Evolutionary conservation across 2,797 vertebrate species (phyloP).

Genomic region (Perdix hodgsoniae): DNA sequence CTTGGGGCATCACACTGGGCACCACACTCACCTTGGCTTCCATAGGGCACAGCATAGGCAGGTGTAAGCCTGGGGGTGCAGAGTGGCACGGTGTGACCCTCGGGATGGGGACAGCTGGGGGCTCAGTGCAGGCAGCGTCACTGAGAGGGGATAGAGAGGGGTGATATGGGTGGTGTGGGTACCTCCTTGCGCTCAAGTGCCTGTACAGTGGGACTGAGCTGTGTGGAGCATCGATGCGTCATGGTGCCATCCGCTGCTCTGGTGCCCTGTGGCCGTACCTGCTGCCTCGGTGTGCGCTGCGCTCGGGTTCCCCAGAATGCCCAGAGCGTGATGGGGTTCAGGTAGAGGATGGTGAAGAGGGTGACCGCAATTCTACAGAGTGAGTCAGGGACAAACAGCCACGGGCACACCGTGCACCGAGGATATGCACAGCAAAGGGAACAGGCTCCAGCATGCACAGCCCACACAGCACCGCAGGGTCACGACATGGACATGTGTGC

Average conservation of each 20-base stretch:
- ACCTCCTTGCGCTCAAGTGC: too few species aligned
- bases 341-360: fast-evolving
- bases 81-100: fast-evolving
- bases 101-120: neutral
- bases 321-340: neutral
- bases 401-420: neutral
- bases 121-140: neutral
- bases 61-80: neutral
- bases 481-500: neutral
- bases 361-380: neutral
- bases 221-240: fast-evolving
- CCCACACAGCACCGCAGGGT: neutral
- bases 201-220: fast-evolving
- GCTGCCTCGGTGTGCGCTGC: fast-evolving
- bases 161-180: neutral
- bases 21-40: neutral
- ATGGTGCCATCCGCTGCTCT: neutral
- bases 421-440: neutral
- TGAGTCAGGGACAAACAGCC: neutral
- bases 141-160: neutral
- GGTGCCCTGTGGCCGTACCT: neutral
- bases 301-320: fast-evolving
- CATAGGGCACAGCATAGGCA: neutral
- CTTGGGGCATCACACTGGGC: neutral
- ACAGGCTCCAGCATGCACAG: neutral